phyloP scores from a whole-genome alignment of 2,888 invertebrate genomes.

The Oegoconia quadripuncta region DNA sequence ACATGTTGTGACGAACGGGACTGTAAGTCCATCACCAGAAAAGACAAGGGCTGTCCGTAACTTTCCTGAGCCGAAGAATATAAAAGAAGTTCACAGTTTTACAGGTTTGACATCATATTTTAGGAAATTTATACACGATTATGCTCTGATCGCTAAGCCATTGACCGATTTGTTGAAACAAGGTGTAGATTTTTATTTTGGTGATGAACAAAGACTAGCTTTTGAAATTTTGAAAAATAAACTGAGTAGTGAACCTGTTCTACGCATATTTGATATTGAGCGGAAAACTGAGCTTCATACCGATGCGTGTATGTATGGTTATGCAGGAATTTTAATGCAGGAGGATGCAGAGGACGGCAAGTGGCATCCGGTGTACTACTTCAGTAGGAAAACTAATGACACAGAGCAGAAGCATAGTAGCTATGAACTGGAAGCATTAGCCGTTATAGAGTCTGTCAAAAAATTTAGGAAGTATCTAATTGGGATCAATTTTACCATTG shows the following conservation, averaged over 20 bases:
- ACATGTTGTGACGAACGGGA: slow-evolving; percentile 12
- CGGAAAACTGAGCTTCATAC: slow-evolving; percentile 15
- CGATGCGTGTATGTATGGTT: slow-evolving; percentile 6
- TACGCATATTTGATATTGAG: slow-evolving; percentile 9
- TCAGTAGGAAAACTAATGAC: slow-evolving; percentile 10
- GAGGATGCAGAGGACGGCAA: neutral
- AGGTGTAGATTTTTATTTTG: neutral
- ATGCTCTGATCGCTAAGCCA: slow-evolving; percentile 24
- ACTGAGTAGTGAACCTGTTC: slow-evolving; percentile 7
- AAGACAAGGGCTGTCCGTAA: slow-evolving; percentile 21
- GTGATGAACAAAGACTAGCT: slow-evolving; percentile 1
- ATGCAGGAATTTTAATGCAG: slow-evolving; percentile 14
- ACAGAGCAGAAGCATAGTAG: slow-evolving; percentile 2
- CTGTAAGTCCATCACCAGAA: slow-evolving; percentile 17
- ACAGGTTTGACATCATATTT: slow-evolving; percentile 25
- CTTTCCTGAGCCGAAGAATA: slow-evolving; percentile 18
- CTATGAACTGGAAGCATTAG: slow-evolving; percentile 16
- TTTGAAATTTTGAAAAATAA: slow-evolving; percentile 6
- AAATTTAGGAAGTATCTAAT: slow-evolving; percentile 14
- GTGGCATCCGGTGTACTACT: slow-evolving; percentile 12
- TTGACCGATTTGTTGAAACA: slow-evolving; percentile 19
- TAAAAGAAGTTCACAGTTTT: slow-evolving; percentile 24
- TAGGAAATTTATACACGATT: slow-evolving; percentile 26
- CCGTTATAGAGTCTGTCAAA: slow-evolving; percentile 15
- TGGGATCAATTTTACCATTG: slow-evolving; percentile 16